Percentiles rank a stretch among this genome's conserved stretches.
phyloP scores from a whole-genome alignment of 2,113 vertebrate genomes.

The Heterochromis multidens region DNA sequence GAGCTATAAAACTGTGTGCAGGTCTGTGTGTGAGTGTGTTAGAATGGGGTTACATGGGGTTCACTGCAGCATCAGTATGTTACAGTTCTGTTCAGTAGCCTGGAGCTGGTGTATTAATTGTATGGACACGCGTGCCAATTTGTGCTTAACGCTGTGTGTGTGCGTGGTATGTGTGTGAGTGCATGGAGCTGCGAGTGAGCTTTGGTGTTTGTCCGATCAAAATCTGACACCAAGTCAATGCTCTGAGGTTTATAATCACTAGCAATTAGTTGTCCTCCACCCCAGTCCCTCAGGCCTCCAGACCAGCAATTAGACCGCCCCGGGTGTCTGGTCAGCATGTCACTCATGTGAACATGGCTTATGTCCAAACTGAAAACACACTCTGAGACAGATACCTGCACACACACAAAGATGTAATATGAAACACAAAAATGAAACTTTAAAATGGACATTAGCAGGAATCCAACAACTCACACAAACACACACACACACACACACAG shows the following conservation, averaged over 20 bases:
- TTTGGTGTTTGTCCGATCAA: slow-evolving; percentile 51
- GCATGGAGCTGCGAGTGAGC: not conserved
- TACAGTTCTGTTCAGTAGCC: slow-evolving; percentile 18
- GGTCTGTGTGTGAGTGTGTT: slow-evolving; percentile 21
- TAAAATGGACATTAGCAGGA: not conserved
- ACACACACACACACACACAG: slow-evolving; percentile 19
- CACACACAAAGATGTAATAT: not conserved
- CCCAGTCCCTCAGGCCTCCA: slow-evolving; percentile 62
- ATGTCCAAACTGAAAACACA: slow-evolving; percentile 45
- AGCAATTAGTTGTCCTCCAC: slow-evolving; percentile 67
- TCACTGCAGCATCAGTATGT: slow-evolving; percentile 32
- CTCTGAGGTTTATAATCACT: slow-evolving; percentile 77
- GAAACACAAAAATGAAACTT: slow-evolving; percentile 8
- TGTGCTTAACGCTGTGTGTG: not conserved
- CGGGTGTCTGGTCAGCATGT: slow-evolving; percentile 61
- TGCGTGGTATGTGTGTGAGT: not conserved
- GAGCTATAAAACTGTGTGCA: not conserved
- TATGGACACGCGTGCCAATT: slow-evolving; percentile 3
- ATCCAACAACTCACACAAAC: not conserved
- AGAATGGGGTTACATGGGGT: slow-evolving; percentile 38
- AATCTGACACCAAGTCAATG: slow-evolving; percentile 55
- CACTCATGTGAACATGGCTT: slow-evolving; percentile 56
- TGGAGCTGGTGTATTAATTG: not conserved
- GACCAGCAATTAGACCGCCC: slow-evolving; percentile 68
- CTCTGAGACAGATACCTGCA: not conserved